Percentiles rank a stretch among this genome's conserved stretches.
These are phyloP conservation scores for Mimachlamys varia DNA, from an alignment of 2,888 invertebrate species.

Conservation along the genomic window DNA sequence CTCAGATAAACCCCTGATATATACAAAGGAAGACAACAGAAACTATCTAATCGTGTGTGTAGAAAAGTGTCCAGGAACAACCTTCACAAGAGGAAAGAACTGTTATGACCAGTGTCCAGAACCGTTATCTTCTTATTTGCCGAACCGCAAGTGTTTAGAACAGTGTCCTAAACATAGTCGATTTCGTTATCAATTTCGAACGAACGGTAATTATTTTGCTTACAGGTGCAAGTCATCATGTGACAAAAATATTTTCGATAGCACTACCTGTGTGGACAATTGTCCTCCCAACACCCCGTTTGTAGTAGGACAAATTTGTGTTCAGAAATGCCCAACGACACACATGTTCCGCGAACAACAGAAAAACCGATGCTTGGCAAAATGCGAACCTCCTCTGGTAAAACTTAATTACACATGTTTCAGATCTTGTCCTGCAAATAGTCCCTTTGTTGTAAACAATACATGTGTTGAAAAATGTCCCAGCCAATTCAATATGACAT, in stretches of 20 bases:
- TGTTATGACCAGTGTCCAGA: neutral
- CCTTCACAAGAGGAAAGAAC: neutral
- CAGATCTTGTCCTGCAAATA: neutral
- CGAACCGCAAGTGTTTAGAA: neutral
- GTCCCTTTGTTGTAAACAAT: neutral
- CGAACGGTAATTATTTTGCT: neutral
- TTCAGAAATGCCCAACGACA: neutral
- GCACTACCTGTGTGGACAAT: neutral
- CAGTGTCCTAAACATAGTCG: neutral
- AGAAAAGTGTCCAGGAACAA: neutral
- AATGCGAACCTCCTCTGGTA: neutral
- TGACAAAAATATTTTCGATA: neutral
- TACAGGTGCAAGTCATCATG: neutral
- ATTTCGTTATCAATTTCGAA: neutral
- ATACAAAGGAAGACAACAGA: neutral
- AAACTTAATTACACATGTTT: neutral
- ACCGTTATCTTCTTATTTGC: neutral
- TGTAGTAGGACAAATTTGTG: neutral
- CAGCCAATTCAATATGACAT: neutral
- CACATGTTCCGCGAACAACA: neutral
- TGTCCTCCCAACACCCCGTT: neutral
- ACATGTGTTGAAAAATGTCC: neutral
- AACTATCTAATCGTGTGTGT: neutral
- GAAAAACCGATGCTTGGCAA: neutral
- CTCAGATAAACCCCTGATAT: neutral